Percentiles rank a stretch among this genome's conserved stretches.
These are phyloP conservation scores for Eilema griseolum DNA, from an alignment of 2,888 invertebrate species.

Conservation along the genomic window DNA sequence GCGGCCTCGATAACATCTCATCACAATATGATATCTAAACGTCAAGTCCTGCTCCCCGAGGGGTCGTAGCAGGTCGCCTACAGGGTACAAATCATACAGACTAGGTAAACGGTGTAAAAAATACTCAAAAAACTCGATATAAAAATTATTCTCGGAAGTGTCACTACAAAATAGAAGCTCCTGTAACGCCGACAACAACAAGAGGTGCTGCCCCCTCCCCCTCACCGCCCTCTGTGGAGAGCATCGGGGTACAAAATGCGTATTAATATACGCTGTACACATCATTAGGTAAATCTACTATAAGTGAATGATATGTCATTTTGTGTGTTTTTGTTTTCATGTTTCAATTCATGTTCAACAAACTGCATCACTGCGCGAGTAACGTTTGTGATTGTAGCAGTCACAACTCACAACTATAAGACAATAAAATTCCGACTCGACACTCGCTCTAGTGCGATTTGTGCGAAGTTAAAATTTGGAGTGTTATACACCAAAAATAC, in stretches of 20 bases:
- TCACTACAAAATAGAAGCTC: slow-evolving; percentile 51
- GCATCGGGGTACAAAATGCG: neutral
- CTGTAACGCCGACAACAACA: slow-evolving; percentile 31
- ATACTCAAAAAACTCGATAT: slow-evolving; percentile 58
- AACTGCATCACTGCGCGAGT: neutral
- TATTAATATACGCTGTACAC: neutral
- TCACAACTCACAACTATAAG: too few species aligned
- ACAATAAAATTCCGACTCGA: too few species aligned
- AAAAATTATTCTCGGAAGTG: slow-evolving; percentile 56
- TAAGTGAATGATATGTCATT: neutral
- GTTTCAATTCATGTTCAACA: neutral
- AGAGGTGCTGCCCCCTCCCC: neutral
- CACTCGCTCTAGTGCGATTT: neutral
- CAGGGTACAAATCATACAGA: slow-evolving; percentile 55
- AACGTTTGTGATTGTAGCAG: too few species aligned
- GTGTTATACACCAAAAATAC: too few species aligned
- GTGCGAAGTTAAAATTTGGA: neutral
- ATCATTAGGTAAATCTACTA: neutral
- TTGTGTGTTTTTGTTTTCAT: neutral
- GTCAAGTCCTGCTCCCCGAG: neutral
- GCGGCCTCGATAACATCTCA: slow-evolving; percentile 26
- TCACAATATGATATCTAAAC: slow-evolving; percentile 36
- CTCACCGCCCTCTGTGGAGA: neutral
- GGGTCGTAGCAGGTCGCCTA: slow-evolving; percentile 19
- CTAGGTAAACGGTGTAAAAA: slow-evolving; percentile 68